Evolutionary conservation across 2,888 invertebrate genomes (phyloP).

Genomic region (Lasioglossum morio): DNA sequence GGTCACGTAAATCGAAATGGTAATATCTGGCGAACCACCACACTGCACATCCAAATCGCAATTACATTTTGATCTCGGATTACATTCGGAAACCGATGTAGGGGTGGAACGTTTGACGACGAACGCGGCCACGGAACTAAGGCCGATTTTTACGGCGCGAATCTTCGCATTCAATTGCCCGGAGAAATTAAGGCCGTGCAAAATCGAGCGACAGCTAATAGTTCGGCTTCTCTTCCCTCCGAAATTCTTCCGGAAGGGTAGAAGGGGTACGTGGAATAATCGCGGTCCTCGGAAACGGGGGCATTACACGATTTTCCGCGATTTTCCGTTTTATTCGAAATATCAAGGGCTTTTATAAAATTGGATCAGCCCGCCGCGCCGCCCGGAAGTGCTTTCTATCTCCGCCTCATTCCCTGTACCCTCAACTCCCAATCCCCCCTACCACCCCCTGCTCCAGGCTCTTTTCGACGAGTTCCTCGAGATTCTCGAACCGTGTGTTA

Average conservation of each 20-base stretch:
- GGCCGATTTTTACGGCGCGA: conserved; percentile 16
- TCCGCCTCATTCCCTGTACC: not conserved
- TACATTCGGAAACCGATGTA: not conserved
- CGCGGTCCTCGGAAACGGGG: conserved; percentile 23
- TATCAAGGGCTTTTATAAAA: conserved; percentile 59
- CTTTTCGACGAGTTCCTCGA: conserved; percentile 40
- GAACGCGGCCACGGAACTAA: not conserved
- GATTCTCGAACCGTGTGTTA: conserved; percentile 24
- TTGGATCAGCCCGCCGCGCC: conserved; percentile 37
- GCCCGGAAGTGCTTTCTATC: conserved; percentile 8
- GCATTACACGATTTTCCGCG: conserved; percentile 52
- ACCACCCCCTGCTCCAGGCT: not conserved
- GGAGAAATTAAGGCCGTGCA: conserved; percentile 49
- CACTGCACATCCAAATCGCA: not conserved
- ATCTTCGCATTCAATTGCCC: conserved; percentile 48
- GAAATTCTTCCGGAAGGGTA: conserved; percentile 33
- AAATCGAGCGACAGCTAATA: conserved; percentile 53
- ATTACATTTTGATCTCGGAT: not conserved
- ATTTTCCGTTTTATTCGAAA: conserved; percentile 54
- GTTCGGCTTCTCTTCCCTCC: conserved; percentile 27
- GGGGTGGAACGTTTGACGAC: not conserved
- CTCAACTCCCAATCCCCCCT: not conserved
- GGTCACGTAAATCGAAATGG: not conserved
- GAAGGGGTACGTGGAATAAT: conserved; percentile 40
- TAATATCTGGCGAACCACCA: not conserved